A percentile compares a stretch with the other conserved stretches of the same genome.
Conservation (phyloP, 1,140 invertebrate genomes). For the Solenopsis invicta region DNA sequence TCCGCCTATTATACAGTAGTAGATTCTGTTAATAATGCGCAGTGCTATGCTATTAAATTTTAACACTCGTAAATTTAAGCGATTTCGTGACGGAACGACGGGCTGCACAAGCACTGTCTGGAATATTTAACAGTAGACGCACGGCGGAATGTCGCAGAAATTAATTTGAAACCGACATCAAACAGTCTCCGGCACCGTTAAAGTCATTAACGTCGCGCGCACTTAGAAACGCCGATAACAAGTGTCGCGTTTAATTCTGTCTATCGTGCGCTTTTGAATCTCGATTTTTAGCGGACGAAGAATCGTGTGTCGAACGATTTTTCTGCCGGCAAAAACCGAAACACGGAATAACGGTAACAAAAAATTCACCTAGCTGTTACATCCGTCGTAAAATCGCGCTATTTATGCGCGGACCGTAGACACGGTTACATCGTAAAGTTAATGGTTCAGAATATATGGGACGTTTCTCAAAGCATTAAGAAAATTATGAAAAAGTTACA, state of each 20-base stretch:
- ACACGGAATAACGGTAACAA: slow-evolving; percentile 10
- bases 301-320: neutral
- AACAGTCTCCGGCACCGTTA: slow-evolving; percentile 35
- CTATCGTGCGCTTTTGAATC: slow-evolving; percentile 8
- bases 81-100: slow-evolving; percentile 35
- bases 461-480: no score
- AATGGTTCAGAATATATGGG: neutral
- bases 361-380: neutral
- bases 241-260: slow-evolving; percentile 8
- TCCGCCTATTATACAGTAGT: neutral
- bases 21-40: slow-evolving; percentile 21
- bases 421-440: slow-evolving; percentile 1
- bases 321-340: neutral
- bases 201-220: slow-evolving; percentile 48
- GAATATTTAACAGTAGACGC: slow-evolving; percentile 30
- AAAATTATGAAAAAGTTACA: no score
- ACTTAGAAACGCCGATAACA: slow-evolving; percentile 28
- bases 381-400: slow-evolving; percentile 27
- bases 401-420: neutral
- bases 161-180: slow-evolving; percentile 47
- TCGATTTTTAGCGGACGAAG: neutral
- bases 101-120: neutral
- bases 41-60: slow-evolving; percentile 29
- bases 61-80: slow-evolving; percentile 43
- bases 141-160: slow-evolving; percentile 29